Conservation (phyloP, 2,888 invertebrate genomes). For the Epinotia bilunana region DNA sequence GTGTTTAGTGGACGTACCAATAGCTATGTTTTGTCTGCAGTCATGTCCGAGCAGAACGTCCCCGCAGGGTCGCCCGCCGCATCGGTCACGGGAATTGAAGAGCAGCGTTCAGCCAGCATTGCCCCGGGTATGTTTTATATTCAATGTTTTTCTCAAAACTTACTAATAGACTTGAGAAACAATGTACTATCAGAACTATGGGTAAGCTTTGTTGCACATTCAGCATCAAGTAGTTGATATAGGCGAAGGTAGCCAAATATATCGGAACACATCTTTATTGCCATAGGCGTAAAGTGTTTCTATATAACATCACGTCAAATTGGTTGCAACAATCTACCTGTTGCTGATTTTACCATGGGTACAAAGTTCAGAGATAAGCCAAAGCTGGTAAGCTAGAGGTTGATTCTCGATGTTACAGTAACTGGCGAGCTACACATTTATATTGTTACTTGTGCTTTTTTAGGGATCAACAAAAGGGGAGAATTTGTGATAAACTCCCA, state of each 20-base stretch:
- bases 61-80: slow-evolving; percentile 58
- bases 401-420: neutral
- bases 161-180: neutral
- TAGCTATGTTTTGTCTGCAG: slow-evolving; percentile 34
- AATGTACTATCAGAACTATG: neutral
- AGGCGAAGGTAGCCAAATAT: too few species aligned
- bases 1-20: neutral
- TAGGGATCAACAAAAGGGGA: too few species aligned
- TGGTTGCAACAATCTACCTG: too few species aligned
- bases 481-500: too few species aligned
- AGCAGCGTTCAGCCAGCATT: slow-evolving; percentile 62
- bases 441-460: too few species aligned
- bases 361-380: neutral
- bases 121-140: slow-evolving; percentile 52
- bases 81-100: slow-evolving; percentile 66
- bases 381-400: neutral
- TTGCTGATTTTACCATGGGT: neutral
- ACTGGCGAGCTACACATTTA: too few species aligned
- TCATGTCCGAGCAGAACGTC: slow-evolving; percentile 70
- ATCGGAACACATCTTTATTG: too few species aligned
- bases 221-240: too few species aligned
- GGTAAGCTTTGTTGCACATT: neutral
- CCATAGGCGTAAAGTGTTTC: too few species aligned
- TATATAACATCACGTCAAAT: too few species aligned
- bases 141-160: neutral